phyloP scores from a whole-genome alignment of 2,797 vertebrate genomes.

The Helarctos malayanus region DNA sequence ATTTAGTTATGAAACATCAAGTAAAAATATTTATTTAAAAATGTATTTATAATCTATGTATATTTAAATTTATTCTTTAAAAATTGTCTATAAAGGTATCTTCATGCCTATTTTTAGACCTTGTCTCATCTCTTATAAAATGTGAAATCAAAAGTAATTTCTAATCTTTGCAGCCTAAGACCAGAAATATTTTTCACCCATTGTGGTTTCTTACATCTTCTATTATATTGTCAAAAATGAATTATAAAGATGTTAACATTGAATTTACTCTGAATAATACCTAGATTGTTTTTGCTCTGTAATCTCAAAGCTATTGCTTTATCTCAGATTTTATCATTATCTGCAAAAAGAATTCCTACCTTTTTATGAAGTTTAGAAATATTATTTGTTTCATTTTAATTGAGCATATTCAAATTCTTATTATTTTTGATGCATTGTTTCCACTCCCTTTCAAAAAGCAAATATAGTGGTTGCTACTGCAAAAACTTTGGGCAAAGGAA shows the following conservation, averaged over 20 bases:
- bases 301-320: slow-evolving; percentile 35
- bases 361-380: slow-evolving; percentile 41
- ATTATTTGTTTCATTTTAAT: slow-evolving; percentile 51
- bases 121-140: background rate
- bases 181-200: background rate
- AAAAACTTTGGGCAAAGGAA: slow-evolving; percentile 46
- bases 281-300: background rate
- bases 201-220: background rate
- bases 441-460: background rate
- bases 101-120: background rate
- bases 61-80: background rate
- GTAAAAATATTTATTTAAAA: background rate
- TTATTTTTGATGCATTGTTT: slow-evolving; percentile 58
- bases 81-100: background rate
- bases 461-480: background rate
- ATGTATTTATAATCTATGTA: background rate
- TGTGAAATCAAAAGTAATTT: background rate
- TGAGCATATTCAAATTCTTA: slow-evolving; percentile 60
- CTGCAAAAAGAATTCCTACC: slow-evolving; percentile 49
- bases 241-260: background rate
- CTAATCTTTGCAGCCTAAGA: background rate
- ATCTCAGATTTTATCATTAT: slow-evolving; percentile 51
- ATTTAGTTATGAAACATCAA: background rate
- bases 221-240: background rate
- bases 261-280: slow-evolving; percentile 21